A percentile compares a stretch with the other conserved stretches of the same genome.
Evolutionary conservation across 2,113 vertebrate genomes (phyloP).

Genomic region (Xiphorhynchus elegans): DNA sequence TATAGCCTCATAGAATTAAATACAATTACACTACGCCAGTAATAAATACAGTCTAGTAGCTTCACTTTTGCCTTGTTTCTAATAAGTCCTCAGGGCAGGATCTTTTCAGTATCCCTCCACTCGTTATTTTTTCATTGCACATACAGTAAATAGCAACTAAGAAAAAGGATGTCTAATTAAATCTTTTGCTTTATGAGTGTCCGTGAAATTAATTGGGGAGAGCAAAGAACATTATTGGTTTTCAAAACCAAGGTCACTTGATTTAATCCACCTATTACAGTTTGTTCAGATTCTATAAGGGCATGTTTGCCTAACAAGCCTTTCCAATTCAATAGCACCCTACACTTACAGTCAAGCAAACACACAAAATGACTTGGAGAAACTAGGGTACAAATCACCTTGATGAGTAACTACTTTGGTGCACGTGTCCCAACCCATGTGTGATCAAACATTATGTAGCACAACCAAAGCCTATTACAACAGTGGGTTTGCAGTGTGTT

Average conservation of each 20-base stretch:
- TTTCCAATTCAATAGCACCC: not conserved
- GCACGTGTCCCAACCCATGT: not conserved
- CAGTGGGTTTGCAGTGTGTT: not conserved
- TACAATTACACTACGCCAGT: not conserved
- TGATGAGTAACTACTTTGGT: not conserved
- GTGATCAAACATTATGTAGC: not conserved
- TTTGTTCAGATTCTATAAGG: not conserved
- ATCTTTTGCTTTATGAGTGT: slow-evolving; percentile 7
- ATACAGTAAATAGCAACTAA: not conserved
- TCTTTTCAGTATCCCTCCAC: not conserved
- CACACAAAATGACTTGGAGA: not conserved
- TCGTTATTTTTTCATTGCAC: not conserved
- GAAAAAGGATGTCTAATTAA: slow-evolving; percentile 12
- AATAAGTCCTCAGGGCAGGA: not conserved
- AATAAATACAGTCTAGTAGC: not conserved
- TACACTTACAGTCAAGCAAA: not conserved
- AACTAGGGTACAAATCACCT: not conserved
- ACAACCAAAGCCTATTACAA: not conserved
- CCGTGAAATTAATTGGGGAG: not conserved
- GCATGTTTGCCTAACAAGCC: not conserved
- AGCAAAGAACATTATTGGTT: not conserved
- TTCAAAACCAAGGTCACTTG: slow-evolving; percentile 10
- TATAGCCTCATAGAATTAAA: not conserved
- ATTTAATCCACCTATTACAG: not conserved
- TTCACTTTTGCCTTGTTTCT: not conserved